A percentile compares a stretch with the other conserved stretches of the same genome.
Evolutionary conservation across 2,797 vertebrate species (phyloP).

Genomic region (Potorous gilbertii): DNA sequence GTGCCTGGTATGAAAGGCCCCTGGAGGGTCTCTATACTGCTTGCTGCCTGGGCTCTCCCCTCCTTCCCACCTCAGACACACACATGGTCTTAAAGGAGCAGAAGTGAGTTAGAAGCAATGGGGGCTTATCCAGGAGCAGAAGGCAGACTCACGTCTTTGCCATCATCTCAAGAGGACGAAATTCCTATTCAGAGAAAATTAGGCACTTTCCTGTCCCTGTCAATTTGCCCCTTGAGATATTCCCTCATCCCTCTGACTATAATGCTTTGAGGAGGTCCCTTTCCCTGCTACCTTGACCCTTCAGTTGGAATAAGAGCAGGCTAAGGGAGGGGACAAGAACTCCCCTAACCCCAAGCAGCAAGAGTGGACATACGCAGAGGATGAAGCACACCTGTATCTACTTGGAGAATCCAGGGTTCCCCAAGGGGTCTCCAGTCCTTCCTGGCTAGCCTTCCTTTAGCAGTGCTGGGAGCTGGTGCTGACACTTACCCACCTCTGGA

Average conservation of each 20-base stretch:
- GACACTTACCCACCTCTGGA: neutral
- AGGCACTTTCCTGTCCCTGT: neutral
- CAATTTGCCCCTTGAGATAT: neutral
- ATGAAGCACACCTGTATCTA: neutral
- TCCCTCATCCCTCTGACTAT: neutral
- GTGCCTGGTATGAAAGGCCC: neutral
- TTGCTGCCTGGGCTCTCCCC: neutral
- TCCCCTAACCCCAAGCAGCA: too few species aligned
- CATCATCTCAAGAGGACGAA: neutral
- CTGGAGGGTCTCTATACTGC: accelerated
- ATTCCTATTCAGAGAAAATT: neutral
- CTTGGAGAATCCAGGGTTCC: neutral
- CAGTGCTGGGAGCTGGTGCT: too few species aligned
- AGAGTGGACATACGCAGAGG: neutral
- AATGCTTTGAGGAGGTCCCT: neutral
- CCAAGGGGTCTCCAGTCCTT: neutral
- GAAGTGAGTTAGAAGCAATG: neutral
- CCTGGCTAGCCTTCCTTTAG: neutral
- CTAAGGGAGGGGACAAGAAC: neutral
- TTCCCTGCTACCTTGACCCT: neutral
- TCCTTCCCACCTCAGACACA: neutral
- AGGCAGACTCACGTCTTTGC: neutral
- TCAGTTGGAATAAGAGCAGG: neutral
- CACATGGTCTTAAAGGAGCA: constrained; percentile 1
- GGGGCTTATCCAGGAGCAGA: neutral